Evolutionary conservation across 2,888 invertebrate species (phyloP).

Genomic region (Amphipoea lucens): DNA sequence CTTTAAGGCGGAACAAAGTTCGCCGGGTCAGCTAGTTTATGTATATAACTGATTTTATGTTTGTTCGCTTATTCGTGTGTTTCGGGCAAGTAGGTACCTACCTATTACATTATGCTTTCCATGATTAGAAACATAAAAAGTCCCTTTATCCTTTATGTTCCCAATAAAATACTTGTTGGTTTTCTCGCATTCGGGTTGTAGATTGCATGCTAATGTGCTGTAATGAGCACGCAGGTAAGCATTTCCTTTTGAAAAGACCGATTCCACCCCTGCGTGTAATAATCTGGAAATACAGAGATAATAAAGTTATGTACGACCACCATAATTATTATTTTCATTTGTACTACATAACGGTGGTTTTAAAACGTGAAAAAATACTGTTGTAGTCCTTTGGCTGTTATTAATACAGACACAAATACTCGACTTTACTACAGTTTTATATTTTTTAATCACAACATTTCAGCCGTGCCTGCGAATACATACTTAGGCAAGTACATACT

Average conservation of each 20-base stretch:
- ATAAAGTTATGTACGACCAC: slow-evolving; percentile 4
- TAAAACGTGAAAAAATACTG: neutral
- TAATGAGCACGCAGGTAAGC: neutral
- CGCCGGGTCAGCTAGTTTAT: too few relatives aligned
- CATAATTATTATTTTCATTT: slow-evolving; percentile 12
- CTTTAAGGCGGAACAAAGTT: too few relatives aligned
- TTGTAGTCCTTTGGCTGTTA: neutral
- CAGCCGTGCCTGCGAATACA: neutral
- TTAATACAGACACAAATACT: neutral
- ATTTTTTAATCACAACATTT: slow-evolving; percentile 13
- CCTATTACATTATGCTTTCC: neutral
- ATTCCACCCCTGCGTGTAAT: slow-evolving; percentile 27
- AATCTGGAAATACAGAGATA: slow-evolving; percentile 29
- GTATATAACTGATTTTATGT: slow-evolving; percentile 12
- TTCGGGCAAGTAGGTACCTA: neutral
- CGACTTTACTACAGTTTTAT: neutral
- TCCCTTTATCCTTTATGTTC: neutral
- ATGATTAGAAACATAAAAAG: slow-evolving; percentile 4
- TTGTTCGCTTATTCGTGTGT: slow-evolving; percentile 10
- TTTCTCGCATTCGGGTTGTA: neutral
- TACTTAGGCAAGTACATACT: neutral
- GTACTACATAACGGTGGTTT: neutral
- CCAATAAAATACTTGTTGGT: neutral
- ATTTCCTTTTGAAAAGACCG: neutral
- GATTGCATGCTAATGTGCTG: slow-evolving; percentile 5